Evolutionary conservation across 2,888 invertebrate genomes (phyloP), one percentile per base, ranked within the genome.

Genomic region (Drosophila limbata): DNA sequence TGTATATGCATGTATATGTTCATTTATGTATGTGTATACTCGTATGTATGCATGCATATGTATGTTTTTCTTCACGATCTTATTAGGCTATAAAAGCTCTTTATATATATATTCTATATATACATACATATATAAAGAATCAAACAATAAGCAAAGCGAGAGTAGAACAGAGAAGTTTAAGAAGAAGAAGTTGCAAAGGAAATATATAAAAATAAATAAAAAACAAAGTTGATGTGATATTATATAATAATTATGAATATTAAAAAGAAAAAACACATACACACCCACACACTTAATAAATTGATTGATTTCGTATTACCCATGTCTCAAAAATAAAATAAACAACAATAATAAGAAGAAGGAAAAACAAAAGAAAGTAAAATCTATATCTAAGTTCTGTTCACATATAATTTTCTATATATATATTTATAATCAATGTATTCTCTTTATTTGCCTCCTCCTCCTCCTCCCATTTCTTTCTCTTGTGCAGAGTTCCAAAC

Each of bases 171-270:
- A 52, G 19, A 40, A 65, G 17, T 50, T 47, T 25, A 25, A 25
- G 17, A 37, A 47, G 42, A 33, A 50, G 45, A 56, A 64, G 55
- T 56, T 63, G 62, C 70, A 53, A 69, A 52, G 47, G 55, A 69
- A 68, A 63, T 44, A 63, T 44, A 56, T 31, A 47, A 53, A 47
- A 55, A 77, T 33, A 68, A 64, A 63, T 71, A 82, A 83, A 88
- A 91, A 91, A 91, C 91, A 91, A 91, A 91, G 92, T 90, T 91
- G 92, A 91, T 91, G 91, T 91, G 91, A 91, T 91, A 91, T 91
- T 91, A 91, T 84, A 89, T 89, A 87, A 90, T 90, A 91, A 90
- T 88, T 90, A 81, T 83, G 51, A 86, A 86, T 88, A 90, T 80
- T 74, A 44, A 86, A 71, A 88, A 44, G 3, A 21, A 33, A 11